These are phyloP conservation scores for Sciaenops ocellatus DNA, from an alignment of 2,797 vertebrate genomes.

Conservation along the genomic window DNA sequence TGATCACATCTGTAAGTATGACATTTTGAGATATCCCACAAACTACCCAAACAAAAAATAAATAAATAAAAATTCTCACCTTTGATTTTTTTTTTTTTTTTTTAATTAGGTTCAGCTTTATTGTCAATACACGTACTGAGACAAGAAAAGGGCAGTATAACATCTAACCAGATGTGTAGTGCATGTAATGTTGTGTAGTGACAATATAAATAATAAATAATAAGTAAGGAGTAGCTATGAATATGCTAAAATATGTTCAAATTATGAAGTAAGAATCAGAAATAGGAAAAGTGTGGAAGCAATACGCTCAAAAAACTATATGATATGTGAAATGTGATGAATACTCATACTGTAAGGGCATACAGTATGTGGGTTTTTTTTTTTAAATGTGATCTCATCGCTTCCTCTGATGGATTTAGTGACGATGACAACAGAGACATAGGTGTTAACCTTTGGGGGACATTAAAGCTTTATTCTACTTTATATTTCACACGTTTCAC, in stretches of 20 bases:
- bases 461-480: not conserved
- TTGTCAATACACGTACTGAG: not conserved
- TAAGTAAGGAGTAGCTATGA: not conserved
- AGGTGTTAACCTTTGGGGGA: no score
- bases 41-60: not conserved
- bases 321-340: not conserved
- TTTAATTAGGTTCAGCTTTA: not conserved
- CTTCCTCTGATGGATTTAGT: not conserved
- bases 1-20: not conserved
- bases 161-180: not conserved
- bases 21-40: not conserved
- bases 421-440: not conserved
- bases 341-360: not conserved
- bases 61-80: no score
- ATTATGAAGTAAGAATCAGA: not conserved
- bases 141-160: not conserved
- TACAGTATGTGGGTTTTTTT: not conserved
- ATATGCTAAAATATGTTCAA: not conserved
- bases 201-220: not conserved
- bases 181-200: not conserved
- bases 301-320: not conserved
- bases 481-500: no score
- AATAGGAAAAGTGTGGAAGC: not conserved
- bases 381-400: not conserved
- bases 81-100: no score